Evolutionary conservation across 2,797 vertebrate species (phyloP).

Genomic region (Peromyscus attwateri): DNA sequence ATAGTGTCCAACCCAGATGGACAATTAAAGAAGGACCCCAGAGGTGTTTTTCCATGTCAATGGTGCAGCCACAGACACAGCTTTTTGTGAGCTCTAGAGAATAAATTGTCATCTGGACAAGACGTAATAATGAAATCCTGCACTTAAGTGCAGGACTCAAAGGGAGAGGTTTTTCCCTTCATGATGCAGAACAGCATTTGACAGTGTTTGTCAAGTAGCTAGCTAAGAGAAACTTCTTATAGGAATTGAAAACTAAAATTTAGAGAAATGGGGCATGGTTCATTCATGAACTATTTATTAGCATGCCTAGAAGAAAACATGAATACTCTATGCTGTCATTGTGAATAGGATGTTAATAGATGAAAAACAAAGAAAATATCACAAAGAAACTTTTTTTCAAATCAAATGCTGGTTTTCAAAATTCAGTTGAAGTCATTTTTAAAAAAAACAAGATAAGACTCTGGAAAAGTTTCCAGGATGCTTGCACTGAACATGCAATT

Average conservation of each 20-base stretch:
- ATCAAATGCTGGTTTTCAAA: conserved; percentile 37
- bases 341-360: background rate
- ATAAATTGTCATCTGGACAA: background rate
- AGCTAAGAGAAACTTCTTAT: conserved; percentile 2
- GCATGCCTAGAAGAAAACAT: background rate
- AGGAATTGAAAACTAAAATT: conserved; percentile 57
- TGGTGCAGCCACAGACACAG: background rate
- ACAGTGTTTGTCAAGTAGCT: background rate
- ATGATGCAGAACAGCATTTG: background rate
- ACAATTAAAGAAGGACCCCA: background rate
- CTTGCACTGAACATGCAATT: conserved; percentile 56
- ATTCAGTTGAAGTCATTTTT: background rate
- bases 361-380: conserved; percentile 29
- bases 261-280: conserved; percentile 9
- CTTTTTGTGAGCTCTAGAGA: background rate
- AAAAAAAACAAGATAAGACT: background rate
- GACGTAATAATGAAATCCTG: background rate
- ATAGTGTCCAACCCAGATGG: background rate
- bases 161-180: background rate
- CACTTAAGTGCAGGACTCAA: background rate
- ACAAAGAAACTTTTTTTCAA: background rate
- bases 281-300: conserved; percentile 49
- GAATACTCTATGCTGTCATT: background rate
- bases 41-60: background rate
- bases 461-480: conserved; percentile 19